Evolutionary conservation across 2,113 vertebrate species (phyloP), one percentile per base, ranked within the genome.

Genomic region (Hippocampus zosterae): DNA sequence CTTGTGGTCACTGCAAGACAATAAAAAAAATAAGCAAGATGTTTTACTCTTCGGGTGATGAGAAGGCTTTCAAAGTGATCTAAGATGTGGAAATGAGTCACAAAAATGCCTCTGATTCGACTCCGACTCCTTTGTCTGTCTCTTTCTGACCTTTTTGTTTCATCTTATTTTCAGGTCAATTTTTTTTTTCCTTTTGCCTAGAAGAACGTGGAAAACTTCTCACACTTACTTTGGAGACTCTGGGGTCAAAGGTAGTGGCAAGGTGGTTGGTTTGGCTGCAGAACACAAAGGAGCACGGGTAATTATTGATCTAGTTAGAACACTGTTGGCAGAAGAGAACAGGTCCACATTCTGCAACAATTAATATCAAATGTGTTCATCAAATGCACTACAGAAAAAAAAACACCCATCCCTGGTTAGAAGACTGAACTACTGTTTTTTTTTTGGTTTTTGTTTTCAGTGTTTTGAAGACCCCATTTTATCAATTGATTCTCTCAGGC

Each of bases 201-300:
- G 75, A 87, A 93, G 89, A 94, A 92, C 88, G 88, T 92, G 94
- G 87, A 91, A 90, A 91, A 91, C 92, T 95, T 88, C 92, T 93
- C 93, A 90, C 94, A 99, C 97, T 99, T 99, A 99, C 97, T 98
- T 98, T 98, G 97, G 96, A 95, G 97, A 98, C 93, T 99, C 96
- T 76, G 97, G 97, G 75, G 96, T 99, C 96, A 98, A 93, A 92
- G 97, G 97, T 95, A 99, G 96, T 91, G 96, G 94, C 94, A 98
- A 95, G 95, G 92, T 97, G 92, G 95, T 96, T 95, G 97, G 94
- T 96, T 96, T 98, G 94, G 95, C 97, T 99, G 94, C 89, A 95
- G 91, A 92, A 92, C 81, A 94, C 92, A 94, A 93, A 92, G 91
- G 92, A 92, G 92, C 90, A 93, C 89, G 88, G 89, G 88, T 92